phyloP scores from a whole-genome alignment of 2,888 invertebrate genomes.

The Rosalia funebris region DNA sequence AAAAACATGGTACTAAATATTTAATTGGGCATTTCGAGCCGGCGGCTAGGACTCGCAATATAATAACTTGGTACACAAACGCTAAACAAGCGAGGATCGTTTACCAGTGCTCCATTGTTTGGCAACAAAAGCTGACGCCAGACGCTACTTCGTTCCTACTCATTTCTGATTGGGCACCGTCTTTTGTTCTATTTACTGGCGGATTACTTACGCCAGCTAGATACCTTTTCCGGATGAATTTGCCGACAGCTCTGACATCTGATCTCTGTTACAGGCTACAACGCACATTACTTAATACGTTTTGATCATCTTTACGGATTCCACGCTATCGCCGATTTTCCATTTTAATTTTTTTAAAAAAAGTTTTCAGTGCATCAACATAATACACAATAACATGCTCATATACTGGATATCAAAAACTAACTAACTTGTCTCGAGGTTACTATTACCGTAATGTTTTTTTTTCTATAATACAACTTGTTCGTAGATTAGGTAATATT shows the following conservation, averaged over 20 bases:
- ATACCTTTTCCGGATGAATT: slow-evolving; percentile 55
- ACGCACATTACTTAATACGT: not conserved
- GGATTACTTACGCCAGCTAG: slow-evolving; percentile 60
- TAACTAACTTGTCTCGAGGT: no score
- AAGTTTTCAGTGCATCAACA: no score
- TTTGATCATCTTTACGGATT: not conserved
- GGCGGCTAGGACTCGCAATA: slow-evolving; percentile 55
- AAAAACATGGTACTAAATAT: slow-evolving; percentile 58
- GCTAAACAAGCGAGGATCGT: slow-evolving; percentile 62
- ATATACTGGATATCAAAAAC: no score
- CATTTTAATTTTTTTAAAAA: no score
- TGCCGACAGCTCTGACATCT: slow-evolving; percentile 47
- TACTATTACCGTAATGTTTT: no score
- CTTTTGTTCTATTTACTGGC: slow-evolving; percentile 61
- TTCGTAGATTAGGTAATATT: no score
- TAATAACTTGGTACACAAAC: slow-evolving; percentile 62
- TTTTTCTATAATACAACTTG: no score
- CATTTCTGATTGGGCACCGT: slow-evolving; percentile 58
- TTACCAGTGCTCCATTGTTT: slow-evolving; percentile 61
- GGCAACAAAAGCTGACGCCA: slow-evolving; percentile 60
- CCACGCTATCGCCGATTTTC: not conserved
- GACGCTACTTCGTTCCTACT: slow-evolving; percentile 60
- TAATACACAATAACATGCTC: no score
- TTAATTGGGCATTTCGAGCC: slow-evolving; percentile 61
- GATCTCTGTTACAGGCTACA: slow-evolving; percentile 37